These are phyloP conservation scores for Camelus bactrianus DNA, from an alignment of 2,113 vertebrate species.

Conservation along the genomic window DNA sequence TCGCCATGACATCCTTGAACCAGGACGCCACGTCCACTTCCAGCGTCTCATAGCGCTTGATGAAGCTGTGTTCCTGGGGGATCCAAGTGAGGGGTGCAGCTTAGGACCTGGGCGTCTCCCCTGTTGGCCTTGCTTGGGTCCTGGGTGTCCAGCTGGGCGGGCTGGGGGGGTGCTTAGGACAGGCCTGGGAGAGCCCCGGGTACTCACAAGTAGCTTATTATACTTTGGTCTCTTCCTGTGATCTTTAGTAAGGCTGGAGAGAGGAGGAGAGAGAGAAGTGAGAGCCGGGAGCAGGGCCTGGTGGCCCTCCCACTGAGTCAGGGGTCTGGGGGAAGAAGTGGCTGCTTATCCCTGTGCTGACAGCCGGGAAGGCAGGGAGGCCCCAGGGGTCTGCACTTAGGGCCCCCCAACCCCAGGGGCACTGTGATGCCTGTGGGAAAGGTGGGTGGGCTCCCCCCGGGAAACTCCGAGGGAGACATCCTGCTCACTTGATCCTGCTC, in stretches of 20 bases:
- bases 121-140: neutral
- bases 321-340: neutral
- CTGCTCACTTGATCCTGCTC: neutral
- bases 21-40: constrained; percentile 97
- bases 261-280: neutral
- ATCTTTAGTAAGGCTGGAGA: constrained; percentile 97
- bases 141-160: neutral
- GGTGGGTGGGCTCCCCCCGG: too few relatives aligned
- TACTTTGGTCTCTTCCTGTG: constrained; percentile 99
- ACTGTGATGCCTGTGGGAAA: fast-evolving
- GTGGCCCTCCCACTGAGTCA: neutral
- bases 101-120: neutral
- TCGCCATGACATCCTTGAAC: constrained; percentile 98
- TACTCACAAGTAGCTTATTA: constrained; percentile 95
- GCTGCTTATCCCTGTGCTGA: fast-evolving
- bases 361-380: too few relatives aligned
- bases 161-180: neutral
- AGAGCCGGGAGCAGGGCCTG: neutral
- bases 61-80: constrained; percentile 95
- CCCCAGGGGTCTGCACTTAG: neutral
- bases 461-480: fast-evolving
- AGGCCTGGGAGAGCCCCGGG: fast-evolving
- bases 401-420: too few relatives aligned
- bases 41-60: constrained; percentile 94
- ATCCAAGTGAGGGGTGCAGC: neutral